phyloP scores from a whole-genome alignment of 2,888 invertebrate genomes.

The Ormyrus pomaceus region DNA sequence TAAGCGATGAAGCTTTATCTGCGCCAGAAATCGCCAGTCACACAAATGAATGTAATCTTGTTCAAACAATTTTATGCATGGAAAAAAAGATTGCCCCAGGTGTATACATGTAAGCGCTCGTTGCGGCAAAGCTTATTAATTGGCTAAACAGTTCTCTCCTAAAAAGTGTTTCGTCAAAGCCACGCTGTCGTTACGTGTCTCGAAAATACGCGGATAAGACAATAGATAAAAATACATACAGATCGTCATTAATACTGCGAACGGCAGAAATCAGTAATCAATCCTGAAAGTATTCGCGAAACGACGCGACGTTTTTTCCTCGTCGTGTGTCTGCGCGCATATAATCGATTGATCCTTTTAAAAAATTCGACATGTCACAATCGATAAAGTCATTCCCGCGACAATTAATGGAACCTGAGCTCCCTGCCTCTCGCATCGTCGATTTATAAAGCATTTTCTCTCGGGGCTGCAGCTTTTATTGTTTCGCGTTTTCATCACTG shows the following conservation, averaged over 20 bases:
- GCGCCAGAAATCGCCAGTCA: slow-evolving; percentile 8
- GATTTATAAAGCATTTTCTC: slow-evolving; percentile 9
- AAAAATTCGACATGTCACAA: slow-evolving; percentile 8
- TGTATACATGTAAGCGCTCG: too few species aligned
- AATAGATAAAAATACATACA: too few species aligned
- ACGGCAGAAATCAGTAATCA: too few species aligned
- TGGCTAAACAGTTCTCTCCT: neutral
- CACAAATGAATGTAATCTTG: slow-evolving; percentile 17
- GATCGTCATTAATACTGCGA: too few species aligned
- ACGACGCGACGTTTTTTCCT: too few species aligned
- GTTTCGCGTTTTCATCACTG: neutral
- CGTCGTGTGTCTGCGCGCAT: too few species aligned
- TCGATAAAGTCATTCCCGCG: slow-evolving; percentile 10
- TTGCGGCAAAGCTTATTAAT: slow-evolving; percentile 2
- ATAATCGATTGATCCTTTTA: slow-evolving; percentile 20
- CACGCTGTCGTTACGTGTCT: too few species aligned
- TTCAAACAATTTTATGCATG: slow-evolving; percentile 7
- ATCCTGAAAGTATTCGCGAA: too few species aligned
- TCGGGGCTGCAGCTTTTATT: slow-evolving; percentile 8
- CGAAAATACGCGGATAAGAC: too few species aligned
- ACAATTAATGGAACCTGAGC: slow-evolving; percentile 6
- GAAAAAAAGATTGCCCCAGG: slow-evolving; percentile 1
- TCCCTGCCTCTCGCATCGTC: neutral
- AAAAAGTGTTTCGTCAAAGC: too few species aligned
- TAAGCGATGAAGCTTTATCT: slow-evolving; percentile 4